A percentile compares a stretch with the other conserved stretches of the same genome.
Evolutionary conservation across 2,888 invertebrate species (phyloP).

Genomic region (Drosophila percnosoma): DNA sequence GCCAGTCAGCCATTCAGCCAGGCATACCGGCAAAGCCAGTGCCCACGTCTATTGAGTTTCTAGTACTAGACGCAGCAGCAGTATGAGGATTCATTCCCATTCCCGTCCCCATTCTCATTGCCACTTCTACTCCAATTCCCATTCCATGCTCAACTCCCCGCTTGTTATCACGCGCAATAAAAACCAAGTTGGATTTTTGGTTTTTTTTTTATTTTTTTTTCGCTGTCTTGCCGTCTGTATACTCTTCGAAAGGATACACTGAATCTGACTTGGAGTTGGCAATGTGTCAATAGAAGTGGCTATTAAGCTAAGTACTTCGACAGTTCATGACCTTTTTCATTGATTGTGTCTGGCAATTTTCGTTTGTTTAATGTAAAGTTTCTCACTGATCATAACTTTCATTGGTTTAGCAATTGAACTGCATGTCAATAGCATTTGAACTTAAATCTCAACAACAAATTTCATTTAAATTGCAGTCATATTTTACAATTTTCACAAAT

Average conservation of each 20-base stretch:
- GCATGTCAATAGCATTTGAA: not conserved
- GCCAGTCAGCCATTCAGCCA: slow-evolving; percentile 6
- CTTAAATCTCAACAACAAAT: not conserved
- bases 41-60: slow-evolving; percentile 42
- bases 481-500: not conserved
- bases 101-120: slow-evolving; percentile 2
- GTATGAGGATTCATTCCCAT: slow-evolving; percentile 4
- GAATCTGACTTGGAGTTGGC: slow-evolving; percentile 39
- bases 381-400: not conserved
- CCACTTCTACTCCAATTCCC: slow-evolving; percentile 1
- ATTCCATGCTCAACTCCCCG: slow-evolving; percentile 49
- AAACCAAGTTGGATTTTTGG: slow-evolving; percentile 63
- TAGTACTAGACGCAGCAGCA: slow-evolving; percentile 3
- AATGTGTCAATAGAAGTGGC: slow-evolving; percentile 47
- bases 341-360: not conserved
- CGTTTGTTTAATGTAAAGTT: not conserved
- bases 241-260: slow-evolving; percentile 46
- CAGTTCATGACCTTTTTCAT: slow-evolving; percentile 2
- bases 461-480: not conserved
- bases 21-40: slow-evolving; percentile 36
- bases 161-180: slow-evolving; percentile 79
- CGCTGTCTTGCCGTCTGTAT: slow-evolving; percentile 22
- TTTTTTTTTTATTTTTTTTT: slow-evolving; percentile 14
- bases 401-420: not conserved
- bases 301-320: slow-evolving; percentile 9